Evolutionary conservation across 2,113 vertebrate species (phyloP), one percentile per base, ranked within the genome.

Genomic region (Bubo scandiacus): DNA sequence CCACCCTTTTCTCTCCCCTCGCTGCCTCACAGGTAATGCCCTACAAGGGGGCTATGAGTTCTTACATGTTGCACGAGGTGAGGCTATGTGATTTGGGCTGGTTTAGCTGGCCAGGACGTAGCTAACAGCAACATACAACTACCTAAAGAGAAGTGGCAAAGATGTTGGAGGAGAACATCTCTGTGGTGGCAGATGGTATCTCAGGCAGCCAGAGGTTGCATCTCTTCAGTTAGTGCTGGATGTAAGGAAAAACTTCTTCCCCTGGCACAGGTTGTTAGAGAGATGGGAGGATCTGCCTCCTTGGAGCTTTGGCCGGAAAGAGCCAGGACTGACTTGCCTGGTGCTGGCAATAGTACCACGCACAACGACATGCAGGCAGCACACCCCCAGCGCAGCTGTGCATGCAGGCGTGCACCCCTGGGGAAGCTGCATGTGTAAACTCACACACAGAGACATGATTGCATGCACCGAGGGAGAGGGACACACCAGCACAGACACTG

Each of bases 331-430:
- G 77, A 15, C 47, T 43, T 42, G 6, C 27, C 36, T 51, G n/a
- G 6, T 36, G 73, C 47, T 58, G 61, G 17, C 36, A 16, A 20
- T 16, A 34, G 11, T 11, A 29, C n/a, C 1, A 7, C 1, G 12
- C 22, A 10, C 2, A 6, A 36, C 10, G 22, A 3, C 12, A 12
- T 2, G 0, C 2, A 5, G 52, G 62, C 83, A 71, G 45, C 10
- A 25, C 40, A 16, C 3, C 12, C 32, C 4, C 47, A n/a, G 63
- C 2, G 0, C 62, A 10, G 0, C 0, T 7, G 54, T 42, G 66
- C 38, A 7, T 23, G 30, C 38, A 29, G 32, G 12, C 6, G 5
- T 57, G 86, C 32, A 30, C 43, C 19, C 66, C 57, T 8, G 10
- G 66, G 40, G 49, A 21, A 9, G 22, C 1, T 29, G 20, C 27